phyloP scores from a whole-genome alignment of 2,113 vertebrate species.

The Sinocyclocheilus maitianheensis region DNA sequence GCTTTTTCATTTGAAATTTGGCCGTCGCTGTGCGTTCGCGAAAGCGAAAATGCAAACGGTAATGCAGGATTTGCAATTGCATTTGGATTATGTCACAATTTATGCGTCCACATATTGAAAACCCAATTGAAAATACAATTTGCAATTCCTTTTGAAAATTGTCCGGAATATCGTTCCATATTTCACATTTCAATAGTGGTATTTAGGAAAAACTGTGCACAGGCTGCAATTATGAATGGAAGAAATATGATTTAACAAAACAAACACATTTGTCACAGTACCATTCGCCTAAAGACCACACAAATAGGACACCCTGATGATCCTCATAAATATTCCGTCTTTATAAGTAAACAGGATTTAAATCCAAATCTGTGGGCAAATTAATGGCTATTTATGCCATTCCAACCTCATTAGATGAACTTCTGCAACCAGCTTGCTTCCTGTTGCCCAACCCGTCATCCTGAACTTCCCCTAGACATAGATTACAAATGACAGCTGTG shows the following conservation, averaged over 20 bases:
- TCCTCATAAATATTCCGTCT: not conserved
- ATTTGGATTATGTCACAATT: too few relatives aligned
- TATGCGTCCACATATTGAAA: too few relatives aligned
- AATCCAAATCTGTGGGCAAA: not conserved
- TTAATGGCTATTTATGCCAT: constrained; percentile 37
- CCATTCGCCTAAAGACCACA: not conserved
- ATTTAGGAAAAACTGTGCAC: not conserved
- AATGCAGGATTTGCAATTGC: too few relatives aligned
- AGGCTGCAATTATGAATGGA: not conserved
- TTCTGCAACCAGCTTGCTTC: constrained; percentile 30
- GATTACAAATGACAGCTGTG: constrained; percentile 59
- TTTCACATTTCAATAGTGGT: not conserved
- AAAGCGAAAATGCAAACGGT: too few relatives aligned
- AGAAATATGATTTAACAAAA: not conserved
- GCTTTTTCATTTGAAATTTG: too few relatives aligned
- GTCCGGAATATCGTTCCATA: too few relatives aligned
- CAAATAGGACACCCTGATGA: constrained; percentile 1
- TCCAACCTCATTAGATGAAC: constrained; percentile 45
- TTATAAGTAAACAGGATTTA: not conserved
- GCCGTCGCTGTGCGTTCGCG: too few relatives aligned
- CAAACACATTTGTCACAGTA: not conserved
- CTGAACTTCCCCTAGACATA: constrained; percentile 23
- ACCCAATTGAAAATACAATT: too few relatives aligned
- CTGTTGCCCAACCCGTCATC: not conserved
- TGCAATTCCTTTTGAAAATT: too few relatives aligned